Evolutionary conservation across 2,888 invertebrate genomes (phyloP).

Genomic region (Nephrotoma guestfalica): DNA sequence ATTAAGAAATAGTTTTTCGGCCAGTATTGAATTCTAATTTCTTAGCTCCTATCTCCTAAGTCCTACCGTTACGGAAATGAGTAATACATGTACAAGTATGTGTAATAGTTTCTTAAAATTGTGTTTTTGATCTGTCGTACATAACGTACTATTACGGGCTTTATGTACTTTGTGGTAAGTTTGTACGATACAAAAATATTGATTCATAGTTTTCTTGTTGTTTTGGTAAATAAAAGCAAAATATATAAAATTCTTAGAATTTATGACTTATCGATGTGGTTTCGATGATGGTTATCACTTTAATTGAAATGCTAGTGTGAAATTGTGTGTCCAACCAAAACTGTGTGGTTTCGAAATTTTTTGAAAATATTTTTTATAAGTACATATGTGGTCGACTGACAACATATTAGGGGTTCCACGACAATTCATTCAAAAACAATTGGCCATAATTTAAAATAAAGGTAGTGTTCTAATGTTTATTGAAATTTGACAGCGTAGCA

Average conservation of each 20-base stretch:
- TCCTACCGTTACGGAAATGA: neutral
- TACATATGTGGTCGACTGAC: no score
- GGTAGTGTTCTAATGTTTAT: no score
- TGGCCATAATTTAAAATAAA: no score
- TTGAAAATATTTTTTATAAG: no score
- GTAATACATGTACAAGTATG: neutral
- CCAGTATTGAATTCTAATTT: neutral
- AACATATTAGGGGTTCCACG: no score
- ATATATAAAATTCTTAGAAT: neutral
- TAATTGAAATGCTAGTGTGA: neutral
- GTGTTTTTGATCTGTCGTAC: neutral
- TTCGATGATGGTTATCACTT: neutral
- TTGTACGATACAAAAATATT: neutral
- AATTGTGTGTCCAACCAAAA: neutral
- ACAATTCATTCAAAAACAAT: no score
- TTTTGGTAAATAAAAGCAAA: neutral
- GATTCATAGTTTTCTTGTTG: neutral
- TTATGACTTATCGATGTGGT: neutral
- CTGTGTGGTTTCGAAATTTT: no score
- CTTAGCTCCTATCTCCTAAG: neutral
- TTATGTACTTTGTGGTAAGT: neutral
- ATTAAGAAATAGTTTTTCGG: neutral
- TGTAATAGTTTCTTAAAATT: neutral
- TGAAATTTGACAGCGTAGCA: no score
- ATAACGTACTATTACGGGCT: neutral